Percentiles rank a stretch among this genome's conserved stretches.
These are phyloP conservation scores for Dromaius novaehollandiae DNA, from an alignment of 2,113 vertebrate species.

Conservation along the genomic window DNA sequence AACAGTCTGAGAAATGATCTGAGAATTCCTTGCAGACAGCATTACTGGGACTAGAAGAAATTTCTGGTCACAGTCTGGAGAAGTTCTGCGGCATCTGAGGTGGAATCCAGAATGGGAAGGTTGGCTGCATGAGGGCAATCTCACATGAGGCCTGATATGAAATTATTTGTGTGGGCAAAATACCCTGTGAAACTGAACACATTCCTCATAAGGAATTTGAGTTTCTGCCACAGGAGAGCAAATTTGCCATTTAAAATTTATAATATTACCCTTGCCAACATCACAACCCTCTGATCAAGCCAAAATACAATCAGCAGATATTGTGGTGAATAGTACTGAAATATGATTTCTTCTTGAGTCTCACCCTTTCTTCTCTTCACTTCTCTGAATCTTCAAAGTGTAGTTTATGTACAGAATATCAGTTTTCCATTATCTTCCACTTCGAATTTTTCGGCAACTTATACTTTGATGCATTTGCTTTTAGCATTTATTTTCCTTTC, in stretches of 20 bases:
- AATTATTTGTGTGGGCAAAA: not conserved
- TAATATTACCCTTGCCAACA: not conserved
- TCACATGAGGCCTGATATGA: not conserved
- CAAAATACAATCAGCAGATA: constrained; percentile 33
- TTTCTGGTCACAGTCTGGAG: not conserved
- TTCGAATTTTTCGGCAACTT: not conserved
- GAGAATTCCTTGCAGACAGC: not conserved
- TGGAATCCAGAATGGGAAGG: not conserved
- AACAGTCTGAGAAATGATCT: not conserved
- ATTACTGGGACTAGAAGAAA: not conserved
- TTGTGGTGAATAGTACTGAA: not conserved
- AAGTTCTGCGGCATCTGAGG: not conserved
- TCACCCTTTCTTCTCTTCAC: not conserved
- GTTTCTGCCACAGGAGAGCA: not conserved
- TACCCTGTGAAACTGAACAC: not conserved
- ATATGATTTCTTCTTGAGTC: not conserved
- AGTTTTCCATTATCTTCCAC: not conserved
- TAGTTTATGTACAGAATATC: not conserved
- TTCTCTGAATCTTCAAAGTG: not conserved
- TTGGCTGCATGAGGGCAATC: not conserved
- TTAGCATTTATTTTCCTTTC: not conserved
- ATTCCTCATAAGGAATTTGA: not conserved
- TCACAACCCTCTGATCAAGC: not conserved
- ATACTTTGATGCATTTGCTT: not conserved
- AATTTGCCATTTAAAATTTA: not conserved